Percentiles rank a stretch among this genome's conserved stretches.
These are phyloP conservation scores for Eulemur albifrons DNA, from an alignment of 2,797 vertebrate species.

Conservation along the genomic window DNA sequence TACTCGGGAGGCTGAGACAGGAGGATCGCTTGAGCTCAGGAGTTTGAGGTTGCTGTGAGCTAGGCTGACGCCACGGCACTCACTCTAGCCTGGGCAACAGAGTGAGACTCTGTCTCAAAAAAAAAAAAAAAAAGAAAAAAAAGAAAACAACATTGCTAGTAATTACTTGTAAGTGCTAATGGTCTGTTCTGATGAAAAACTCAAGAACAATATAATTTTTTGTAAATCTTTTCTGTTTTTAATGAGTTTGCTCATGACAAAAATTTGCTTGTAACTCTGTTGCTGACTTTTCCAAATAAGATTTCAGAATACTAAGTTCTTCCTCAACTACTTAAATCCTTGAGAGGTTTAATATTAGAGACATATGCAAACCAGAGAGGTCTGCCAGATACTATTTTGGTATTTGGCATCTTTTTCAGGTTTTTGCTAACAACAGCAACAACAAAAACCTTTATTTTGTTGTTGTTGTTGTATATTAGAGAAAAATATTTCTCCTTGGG, in stretches of 20 bases:
- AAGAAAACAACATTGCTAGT: neutral
- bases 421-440: neutral
- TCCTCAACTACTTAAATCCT: neutral
- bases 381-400: neutral
- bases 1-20: too few species aligned
- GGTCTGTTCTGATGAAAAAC: neutral
- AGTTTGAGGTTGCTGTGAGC: too few species aligned
- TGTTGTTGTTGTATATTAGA: neutral
- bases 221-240: neutral
- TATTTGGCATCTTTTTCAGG: neutral
- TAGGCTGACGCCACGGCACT: too few species aligned
- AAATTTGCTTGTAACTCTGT: neutral
- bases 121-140: too few species aligned
- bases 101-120: too few species aligned
- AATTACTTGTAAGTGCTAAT: neutral
- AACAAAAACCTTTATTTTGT: neutral
- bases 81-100: too few species aligned
- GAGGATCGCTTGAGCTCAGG: too few species aligned
- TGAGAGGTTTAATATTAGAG: constrained; percentile 14
- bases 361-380: neutral
- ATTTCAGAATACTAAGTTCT: constrained; percentile 6
- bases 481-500: constrained; percentile 8
- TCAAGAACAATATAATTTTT: neutral
- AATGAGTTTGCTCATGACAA: neutral
- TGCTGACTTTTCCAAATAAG: neutral